Evolutionary conservation across 2,888 invertebrate genomes (phyloP), one percentile per base, ranked within the genome.

Genomic region (Quadroppia sp.): DNA sequence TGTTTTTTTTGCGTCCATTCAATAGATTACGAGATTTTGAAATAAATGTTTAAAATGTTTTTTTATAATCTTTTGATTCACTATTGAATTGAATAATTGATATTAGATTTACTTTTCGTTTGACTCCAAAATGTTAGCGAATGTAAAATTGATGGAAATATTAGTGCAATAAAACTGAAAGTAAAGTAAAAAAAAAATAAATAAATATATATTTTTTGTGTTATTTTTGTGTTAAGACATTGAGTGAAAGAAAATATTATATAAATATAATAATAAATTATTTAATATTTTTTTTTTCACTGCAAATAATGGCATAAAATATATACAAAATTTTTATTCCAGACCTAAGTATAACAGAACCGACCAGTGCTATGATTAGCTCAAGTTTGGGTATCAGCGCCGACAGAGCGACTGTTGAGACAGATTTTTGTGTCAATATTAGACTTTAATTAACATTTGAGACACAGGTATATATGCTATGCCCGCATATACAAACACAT

Each of bases 121-220:
- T 88, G 86, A 2, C 89, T 87, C 89, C 90, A 92, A 82, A 89
- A 90, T 2, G 92, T 91, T 74, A 92, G 86, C 69, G 92, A 88
- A 82, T 93, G 91, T 76, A 94, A 89, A 45, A 91, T 83, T 0
- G 93, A 92, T 36, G 93, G 93, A 79, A 92, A 91, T 77, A 93
- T 90, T 4, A 94, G 85, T 0, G 93, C 92, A 76, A 94, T 56
- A 83, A 0, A 91, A 89, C 0, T 64, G 61, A 64, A 36, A 64
- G n/a, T 7, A 4, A 61, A 13, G 17, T 32, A 67, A 67, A 23
- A 6, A 15, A 67, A 67, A 67, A 28, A 67, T 7, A 28, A 48
- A 48, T 48, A n/a, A n/a, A n/a, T n/a, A n/a, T n/a, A n/a, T n/a
- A n/a, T n/a, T n/a, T n/a, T n/a, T n/a, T n/a, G n/a, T n/a, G n/a